Percentiles rank a stretch among this genome's conserved stretches.
Evolutionary conservation across 2,797 vertebrate species (phyloP).

Genomic region (Fringilla coelebs): DNA sequence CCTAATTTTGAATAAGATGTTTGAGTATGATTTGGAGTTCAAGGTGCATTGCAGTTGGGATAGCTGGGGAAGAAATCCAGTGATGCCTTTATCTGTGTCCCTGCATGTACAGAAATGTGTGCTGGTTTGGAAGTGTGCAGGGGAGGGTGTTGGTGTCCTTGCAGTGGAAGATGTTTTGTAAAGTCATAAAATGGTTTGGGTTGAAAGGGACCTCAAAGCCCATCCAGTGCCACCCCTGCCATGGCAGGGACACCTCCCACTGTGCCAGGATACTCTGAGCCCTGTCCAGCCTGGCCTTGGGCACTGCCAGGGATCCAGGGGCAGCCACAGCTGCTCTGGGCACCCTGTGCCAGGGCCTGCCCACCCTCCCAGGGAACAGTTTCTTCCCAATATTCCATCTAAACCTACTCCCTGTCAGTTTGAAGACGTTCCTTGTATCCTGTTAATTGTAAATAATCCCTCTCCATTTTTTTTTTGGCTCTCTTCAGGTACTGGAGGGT

Average conservation of each 20-base stretch:
- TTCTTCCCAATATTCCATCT: too few species aligned
- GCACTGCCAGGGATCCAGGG: neutral
- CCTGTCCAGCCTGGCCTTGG: neutral
- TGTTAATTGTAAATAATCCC: neutral
- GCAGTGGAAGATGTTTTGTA: neutral
- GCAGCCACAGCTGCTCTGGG: neutral
- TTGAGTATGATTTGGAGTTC: neutral
- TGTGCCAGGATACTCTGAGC: neutral
- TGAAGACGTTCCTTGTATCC: neutral
- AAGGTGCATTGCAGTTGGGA: neutral
- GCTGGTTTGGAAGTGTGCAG: neutral
- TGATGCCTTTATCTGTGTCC: neutral
- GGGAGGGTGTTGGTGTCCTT: neutral
- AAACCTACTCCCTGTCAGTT: neutral
- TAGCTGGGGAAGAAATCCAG: neutral
- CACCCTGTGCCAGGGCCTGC: neutral
- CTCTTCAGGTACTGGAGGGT: neutral
- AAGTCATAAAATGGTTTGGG: neutral
- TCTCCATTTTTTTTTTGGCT: neutral
- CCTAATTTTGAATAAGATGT: neutral
- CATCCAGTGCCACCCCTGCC: neutral
- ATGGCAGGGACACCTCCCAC: neutral
- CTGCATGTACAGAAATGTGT: neutral
- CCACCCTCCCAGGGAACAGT: rapidly evolving
- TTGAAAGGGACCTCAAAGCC: neutral